Conservation (phyloP, 2,888 invertebrate genomes). For the Tenthredo amoena region DNA sequence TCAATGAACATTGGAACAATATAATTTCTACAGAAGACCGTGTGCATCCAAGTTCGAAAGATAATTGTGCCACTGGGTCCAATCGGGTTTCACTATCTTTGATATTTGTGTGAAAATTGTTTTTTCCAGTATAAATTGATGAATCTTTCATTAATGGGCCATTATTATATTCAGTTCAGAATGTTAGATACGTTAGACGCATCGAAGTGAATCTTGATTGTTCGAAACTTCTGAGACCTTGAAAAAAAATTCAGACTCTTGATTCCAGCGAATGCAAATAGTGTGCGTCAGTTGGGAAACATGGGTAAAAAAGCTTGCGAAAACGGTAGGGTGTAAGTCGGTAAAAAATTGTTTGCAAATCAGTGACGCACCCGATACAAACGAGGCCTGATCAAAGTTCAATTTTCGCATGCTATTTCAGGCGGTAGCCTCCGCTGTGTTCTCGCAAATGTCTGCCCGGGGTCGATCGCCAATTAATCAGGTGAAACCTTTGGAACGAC, state of each 20-base stretch:
- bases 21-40: background rate
- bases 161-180: background rate
- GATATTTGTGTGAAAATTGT: background rate
- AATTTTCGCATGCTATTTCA: conserved; percentile 28
- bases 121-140: background rate
- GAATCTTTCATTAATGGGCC: background rate
- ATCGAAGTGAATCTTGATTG: background rate
- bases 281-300: conserved; percentile 6
- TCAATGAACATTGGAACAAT: background rate
- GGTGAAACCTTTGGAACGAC: conserved; percentile 74
- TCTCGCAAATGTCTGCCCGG: conserved; percentile 56
- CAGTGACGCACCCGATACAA: conserved; percentile 35
- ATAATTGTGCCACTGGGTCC: background rate
- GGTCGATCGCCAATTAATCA: conserved; percentile 73
- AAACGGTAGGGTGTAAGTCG: background rate
- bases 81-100: background rate
- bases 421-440: background rate
- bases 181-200: background rate
- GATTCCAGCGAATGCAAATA: background rate
- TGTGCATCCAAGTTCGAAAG: background rate
- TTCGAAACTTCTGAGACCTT: background rate
- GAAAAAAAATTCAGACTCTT: background rate
- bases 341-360: conserved; percentile 29
- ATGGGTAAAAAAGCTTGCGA: background rate
- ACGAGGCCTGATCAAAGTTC: conserved; percentile 38